phyloP scores from a whole-genome alignment of 2,888 invertebrate genomes.

The Perithous albicinctus region DNA sequence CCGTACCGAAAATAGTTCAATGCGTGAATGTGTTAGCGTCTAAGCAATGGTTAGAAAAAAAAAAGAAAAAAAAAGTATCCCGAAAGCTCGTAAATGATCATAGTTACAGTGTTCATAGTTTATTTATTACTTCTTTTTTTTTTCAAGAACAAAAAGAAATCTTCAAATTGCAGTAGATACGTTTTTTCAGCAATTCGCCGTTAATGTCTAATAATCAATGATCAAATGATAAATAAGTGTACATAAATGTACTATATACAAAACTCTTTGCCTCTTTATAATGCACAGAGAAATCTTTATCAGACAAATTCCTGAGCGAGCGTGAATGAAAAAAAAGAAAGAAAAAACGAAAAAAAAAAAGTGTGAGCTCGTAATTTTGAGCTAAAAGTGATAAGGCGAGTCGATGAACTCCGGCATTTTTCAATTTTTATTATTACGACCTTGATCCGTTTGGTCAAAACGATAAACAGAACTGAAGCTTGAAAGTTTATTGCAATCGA shows the following conservation, averaged over 20 bases:
- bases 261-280: constrained; percentile 24
- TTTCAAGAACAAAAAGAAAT: neutral
- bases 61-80: neutral
- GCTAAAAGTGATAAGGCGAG: constrained; percentile 38
- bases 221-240: constrained; percentile 40
- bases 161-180: constrained; percentile 6
- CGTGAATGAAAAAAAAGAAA: constrained; percentile 1
- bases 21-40: constrained; percentile 38
- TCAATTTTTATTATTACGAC: constrained; percentile 28
- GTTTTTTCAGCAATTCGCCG: neutral
- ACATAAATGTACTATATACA: constrained; percentile 48
- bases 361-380: constrained; percentile 16
- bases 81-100: neutral
- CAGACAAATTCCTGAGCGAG: neutral
- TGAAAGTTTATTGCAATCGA: neutral
- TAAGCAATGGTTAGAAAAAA: neutral
- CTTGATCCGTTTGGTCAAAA: constrained; percentile 9
- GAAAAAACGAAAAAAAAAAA: too few species aligned
- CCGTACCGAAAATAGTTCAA: constrained; percentile 37
- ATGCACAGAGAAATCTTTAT: constrained; percentile 29
- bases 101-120: neutral
- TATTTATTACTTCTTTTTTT: constrained; percentile 25
- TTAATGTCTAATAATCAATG: constrained; percentile 9
- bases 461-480: constrained; percentile 25
- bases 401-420: constrained; percentile 38